A percentile compares a stretch with the other conserved stretches of the same genome.
Conservation (phyloP, 2,888 invertebrate species). For the Thymelicus lineola region DNA sequence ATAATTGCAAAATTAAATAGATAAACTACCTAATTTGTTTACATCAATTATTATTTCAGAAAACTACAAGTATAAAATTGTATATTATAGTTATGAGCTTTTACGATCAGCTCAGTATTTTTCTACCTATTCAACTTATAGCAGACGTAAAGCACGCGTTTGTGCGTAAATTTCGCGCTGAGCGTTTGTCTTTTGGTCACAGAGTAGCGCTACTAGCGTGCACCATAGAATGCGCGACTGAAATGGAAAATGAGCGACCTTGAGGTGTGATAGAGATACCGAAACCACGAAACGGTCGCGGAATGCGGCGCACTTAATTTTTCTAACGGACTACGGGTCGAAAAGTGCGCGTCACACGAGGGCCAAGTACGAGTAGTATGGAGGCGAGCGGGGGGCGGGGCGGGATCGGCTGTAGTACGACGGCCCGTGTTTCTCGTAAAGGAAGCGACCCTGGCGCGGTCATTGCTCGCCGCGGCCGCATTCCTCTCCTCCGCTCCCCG, state of each 20-base stretch:
- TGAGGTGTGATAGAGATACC: slow-evolving; percentile 67
- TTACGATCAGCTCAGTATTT: neutral
- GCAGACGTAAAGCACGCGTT: slow-evolving; percentile 16
- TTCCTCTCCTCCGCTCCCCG: slow-evolving; percentile 70
- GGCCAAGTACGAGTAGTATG: slow-evolving; percentile 72
- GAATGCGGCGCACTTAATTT: slow-evolving; percentile 83
- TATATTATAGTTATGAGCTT: too few species aligned
- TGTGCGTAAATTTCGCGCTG: slow-evolving; percentile 55
- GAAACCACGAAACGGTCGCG: slow-evolving; percentile 60
- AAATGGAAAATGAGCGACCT: slow-evolving; percentile 44
- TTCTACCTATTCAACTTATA: neutral
- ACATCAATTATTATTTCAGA: too few species aligned
- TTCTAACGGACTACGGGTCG: slow-evolving; percentile 83
- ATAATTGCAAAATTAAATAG: too few species aligned
- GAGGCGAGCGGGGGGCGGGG: slow-evolving; percentile 57
- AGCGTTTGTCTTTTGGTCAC: slow-evolving; percentile 14
- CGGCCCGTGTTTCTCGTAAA: slow-evolving; percentile 83
- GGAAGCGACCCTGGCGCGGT: slow-evolving; percentile 85
- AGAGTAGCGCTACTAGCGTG: slow-evolving; percentile 15
- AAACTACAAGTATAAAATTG: too few species aligned
- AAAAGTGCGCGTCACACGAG: slow-evolving; percentile 76
- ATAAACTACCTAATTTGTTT: too few species aligned
- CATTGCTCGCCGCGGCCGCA: slow-evolving; percentile 84
- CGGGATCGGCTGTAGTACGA: slow-evolving; percentile 76
- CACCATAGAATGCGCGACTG: slow-evolving; percentile 44